Percentiles rank a stretch among this genome's conserved stretches.
These are phyloP conservation scores for fruit fly (Drosophila melanogaster) DNA, from an alignment of 1,140 invertebrate species.

Conservation along the genomic window DNA sequence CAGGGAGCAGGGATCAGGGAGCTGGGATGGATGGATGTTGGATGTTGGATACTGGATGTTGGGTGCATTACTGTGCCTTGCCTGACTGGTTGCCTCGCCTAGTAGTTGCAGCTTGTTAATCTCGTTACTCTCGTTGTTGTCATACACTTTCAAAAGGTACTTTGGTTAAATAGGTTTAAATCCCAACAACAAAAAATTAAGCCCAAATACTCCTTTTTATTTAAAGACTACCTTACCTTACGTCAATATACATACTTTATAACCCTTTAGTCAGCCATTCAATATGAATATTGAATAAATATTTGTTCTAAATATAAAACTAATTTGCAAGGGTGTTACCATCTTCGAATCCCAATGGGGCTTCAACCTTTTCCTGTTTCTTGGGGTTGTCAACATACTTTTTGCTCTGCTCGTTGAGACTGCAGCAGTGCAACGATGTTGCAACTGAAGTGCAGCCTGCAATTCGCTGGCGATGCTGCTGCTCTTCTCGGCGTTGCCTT, in stretches of 20 bases:
- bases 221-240: too few species aligned
- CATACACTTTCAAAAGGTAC: conserved; percentile 2
- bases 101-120: conserved; percentile 77
- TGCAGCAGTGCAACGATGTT: conserved; percentile 37
- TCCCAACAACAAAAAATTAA: too few species aligned
- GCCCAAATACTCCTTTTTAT: too few species aligned
- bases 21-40: conserved; percentile 6
- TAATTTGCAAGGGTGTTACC: not conserved
- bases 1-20: conserved; percentile 25
- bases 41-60: conserved; percentile 17
- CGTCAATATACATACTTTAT: too few species aligned
- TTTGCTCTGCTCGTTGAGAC: conserved; percentile 66
- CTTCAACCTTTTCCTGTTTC: conserved; percentile 26
- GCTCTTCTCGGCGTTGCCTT: conserved; percentile 27
- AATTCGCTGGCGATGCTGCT: conserved; percentile 37
- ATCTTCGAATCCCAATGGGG: not conserved
- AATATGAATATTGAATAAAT: too few species aligned
- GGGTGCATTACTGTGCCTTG: conserved; percentile 45
- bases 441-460: conserved; percentile 65
- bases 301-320: not conserved
- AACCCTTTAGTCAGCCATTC: too few species aligned
- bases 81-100: conserved; percentile 64
- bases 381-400: conserved; percentile 72
- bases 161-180: not conserved
- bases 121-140: conserved; percentile 56